Percentiles rank a stretch among this genome's conserved stretches.
These are phyloP conservation scores for Semaprochilodus insignis DNA, from an alignment of 2,797 vertebrate genomes.

Conservation along the genomic window DNA sequence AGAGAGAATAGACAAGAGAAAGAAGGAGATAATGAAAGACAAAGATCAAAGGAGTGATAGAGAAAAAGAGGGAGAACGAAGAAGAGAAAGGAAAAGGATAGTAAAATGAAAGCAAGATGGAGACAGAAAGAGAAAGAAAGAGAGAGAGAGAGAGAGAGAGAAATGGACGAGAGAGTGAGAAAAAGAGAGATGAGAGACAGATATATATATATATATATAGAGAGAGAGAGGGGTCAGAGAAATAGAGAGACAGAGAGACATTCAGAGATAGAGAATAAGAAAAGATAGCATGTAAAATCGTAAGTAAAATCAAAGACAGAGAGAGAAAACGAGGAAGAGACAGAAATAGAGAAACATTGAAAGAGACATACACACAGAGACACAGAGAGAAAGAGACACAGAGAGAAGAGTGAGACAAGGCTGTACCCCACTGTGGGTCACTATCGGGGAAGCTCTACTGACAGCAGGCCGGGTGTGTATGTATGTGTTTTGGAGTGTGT, in stretches of 20 bases:
- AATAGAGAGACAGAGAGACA: neutral
- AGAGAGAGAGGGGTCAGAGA: slow-evolving; percentile 1
- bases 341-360: no score
- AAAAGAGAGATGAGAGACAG: neutral
- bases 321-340: neutral
- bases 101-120: no score
- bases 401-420: neutral
- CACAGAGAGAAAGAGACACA: neutral
- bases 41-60: neutral
- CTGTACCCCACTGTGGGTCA: slow-evolving; percentile 33
- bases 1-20: no score
- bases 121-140: no score
- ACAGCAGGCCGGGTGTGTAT: slow-evolving; percentile 49
- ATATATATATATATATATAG: neutral
- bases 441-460: slow-evolving; percentile 41
- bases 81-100: no score
- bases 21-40: neutral
- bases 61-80: no score
- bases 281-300: neutral
- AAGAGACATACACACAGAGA: neutral
- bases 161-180: neutral
- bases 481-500: slow-evolving; percentile 58
- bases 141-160: no score
- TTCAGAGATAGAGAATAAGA: no score
- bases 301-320: neutral